Evolutionary conservation across 2,113 vertebrate genomes (phyloP).

Genomic region (Maccullochella peelii): DNA sequence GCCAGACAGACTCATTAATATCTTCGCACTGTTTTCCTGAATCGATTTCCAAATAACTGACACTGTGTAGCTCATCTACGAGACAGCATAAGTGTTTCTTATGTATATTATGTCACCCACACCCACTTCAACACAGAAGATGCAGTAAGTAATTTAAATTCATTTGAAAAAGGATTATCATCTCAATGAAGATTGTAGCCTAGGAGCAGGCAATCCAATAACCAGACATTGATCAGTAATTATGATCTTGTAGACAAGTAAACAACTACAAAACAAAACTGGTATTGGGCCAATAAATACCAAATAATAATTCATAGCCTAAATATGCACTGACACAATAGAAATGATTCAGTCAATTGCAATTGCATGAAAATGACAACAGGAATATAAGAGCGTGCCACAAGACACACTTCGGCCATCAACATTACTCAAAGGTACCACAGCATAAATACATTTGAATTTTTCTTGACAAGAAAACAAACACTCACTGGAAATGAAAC

Average conservation of each 20-base stretch:
- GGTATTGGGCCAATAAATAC: neutral
- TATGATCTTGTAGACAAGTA: neutral
- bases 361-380: slow-evolving; percentile 25
- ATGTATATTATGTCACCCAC: neutral
- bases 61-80: neutral
- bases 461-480: slow-evolving; percentile 21
- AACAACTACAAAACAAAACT: too few species aligned
- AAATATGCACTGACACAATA: neutral
- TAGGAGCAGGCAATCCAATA: neutral
- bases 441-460: slow-evolving; percentile 21
- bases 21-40: neutral
- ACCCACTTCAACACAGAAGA: neutral
- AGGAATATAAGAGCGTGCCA: slow-evolving; percentile 6
- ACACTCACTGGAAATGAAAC: neutral
- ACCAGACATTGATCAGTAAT: neutral
- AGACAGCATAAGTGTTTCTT: neutral
- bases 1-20: neutral
- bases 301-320: neutral
- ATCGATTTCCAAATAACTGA: slow-evolving; percentile 1
- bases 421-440: slow-evolving; percentile 27
- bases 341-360: slow-evolving; percentile 21
- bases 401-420: slow-evolving; percentile 5
- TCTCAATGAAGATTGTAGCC: neutral
- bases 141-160: neutral
- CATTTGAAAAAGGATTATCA: neutral